Evolutionary conservation across 2,888 invertebrate species (phyloP), one percentile per base, ranked within the genome.

Genomic region (Nephrotoma flavescens): DNA sequence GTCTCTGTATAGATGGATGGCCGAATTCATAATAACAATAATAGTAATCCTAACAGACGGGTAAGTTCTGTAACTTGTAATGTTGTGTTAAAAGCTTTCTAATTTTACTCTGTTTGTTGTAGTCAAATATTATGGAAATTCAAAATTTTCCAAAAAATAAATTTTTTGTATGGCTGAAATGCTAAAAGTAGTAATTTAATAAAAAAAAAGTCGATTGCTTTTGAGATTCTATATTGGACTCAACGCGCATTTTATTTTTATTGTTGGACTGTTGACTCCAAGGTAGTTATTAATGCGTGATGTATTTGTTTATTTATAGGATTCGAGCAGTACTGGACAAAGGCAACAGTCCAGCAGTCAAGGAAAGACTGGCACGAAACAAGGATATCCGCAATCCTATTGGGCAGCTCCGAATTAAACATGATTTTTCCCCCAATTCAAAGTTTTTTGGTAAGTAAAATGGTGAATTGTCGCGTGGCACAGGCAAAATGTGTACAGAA

Each of bases 281-380:
- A 4, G 2, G 31, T 71, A 15, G 52, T 71, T 4, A 71, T 31
- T 71, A 71, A 71, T 71, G 71, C 31, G 71, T 9, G 71, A 31
- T 71, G 71, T 90, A 11, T 52, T 86, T 41, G 45, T 47, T 86
- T 86, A 45, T 41, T 86, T 90, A 86, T 90, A 92, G 92, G 92
- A 92, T 88, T 91, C 92, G 87, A 92, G 91, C 89, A 92, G 91
- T 88, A 90, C 92, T 88, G 92, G 92, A n/a, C 92, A 92, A 88
- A 91, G 92, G 87, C 92, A 92, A 88, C 92, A 91, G 88, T 89
- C 91, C 87, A 91, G 90, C 89, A 92, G 91, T 89, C 92, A 92
- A 89, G 91, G 91, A 44, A 92, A 92, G 89, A 90, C 92, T 87
- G 91, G 90, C 86, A 90, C 91, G 87, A 92, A 92, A 88, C 92